Evolutionary conservation across 1,140 invertebrate species (phyloP).

Genomic region (Pogonus chalceus): DNA sequence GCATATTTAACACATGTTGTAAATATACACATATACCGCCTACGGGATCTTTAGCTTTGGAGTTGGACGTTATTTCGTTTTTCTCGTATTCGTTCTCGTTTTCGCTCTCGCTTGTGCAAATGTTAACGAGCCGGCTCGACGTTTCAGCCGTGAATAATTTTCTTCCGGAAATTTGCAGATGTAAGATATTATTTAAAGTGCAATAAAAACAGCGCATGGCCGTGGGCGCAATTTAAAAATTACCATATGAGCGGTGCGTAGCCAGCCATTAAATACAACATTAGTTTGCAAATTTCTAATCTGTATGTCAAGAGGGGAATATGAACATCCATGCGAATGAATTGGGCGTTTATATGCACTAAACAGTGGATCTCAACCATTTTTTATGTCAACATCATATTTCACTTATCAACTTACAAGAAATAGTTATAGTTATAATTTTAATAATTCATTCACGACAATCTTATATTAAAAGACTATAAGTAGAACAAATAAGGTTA

Average conservation of each 20-base stretch:
- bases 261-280: constrained; percentile 1
- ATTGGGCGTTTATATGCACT: neutral
- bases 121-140: neutral
- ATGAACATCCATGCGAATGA: neutral
- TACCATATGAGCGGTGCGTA: neutral
- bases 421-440: neutral
- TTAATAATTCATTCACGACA: neutral
- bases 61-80: no score
- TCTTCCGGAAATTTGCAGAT: constrained; percentile 4
- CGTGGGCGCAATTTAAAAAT: constrained; percentile 1
- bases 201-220: neutral
- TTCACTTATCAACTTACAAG: no score
- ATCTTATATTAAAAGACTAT: no score
- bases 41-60: no score
- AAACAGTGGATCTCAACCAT: neutral
- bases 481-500: no score
- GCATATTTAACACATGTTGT: no score
- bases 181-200: constrained; percentile 6
- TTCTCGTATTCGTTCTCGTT: no score
- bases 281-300: constrained; percentile 6
- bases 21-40: no score
- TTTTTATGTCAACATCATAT: neutral
- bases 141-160: constrained; percentile 4
- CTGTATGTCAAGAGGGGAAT: neutral
- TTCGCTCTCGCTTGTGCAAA: no score